Percentiles rank a stretch among this genome's conserved stretches.
Conservation (phyloP, 2,113 vertebrate genomes). For the Empidonax alnorum region DNA sequence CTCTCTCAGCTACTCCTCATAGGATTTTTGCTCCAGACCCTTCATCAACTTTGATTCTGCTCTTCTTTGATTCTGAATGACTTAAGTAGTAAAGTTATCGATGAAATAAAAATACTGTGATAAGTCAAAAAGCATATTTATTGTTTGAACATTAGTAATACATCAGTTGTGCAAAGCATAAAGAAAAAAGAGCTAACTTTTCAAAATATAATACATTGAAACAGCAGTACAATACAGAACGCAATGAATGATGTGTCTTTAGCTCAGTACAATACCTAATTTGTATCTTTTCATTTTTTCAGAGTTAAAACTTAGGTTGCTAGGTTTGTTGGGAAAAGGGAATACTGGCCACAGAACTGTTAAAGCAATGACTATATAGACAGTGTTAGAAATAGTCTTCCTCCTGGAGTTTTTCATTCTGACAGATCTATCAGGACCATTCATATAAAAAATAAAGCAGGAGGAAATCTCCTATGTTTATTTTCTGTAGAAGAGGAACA, state of each 20-base stretch:
- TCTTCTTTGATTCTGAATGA: neutral
- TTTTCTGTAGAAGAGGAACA: neutral
- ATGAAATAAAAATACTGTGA: neutral
- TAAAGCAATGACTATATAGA: neutral
- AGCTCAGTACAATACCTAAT: neutral
- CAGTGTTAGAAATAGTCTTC: neutral
- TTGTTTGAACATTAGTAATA: neutral
- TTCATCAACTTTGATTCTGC: neutral
- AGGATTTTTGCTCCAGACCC: neutral
- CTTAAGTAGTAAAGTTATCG: neutral
- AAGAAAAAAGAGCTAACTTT: neutral
- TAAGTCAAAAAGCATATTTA: neutral
- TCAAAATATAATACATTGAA: neutral
- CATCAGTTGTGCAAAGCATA: neutral
- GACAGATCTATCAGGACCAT: neutral
- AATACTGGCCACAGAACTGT: neutral
- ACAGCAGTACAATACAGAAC: neutral
- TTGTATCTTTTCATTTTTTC: neutral
- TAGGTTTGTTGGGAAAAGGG: neutral
- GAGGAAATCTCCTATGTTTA: neutral
- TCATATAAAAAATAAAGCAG: neutral
- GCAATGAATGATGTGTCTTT: accelerated
- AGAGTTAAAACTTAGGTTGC: neutral
- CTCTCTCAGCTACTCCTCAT: neutral
- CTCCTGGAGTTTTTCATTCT: neutral